phyloP scores from a whole-genome alignment of 2,113 vertebrate genomes.

The Lepus timidus region DNA sequence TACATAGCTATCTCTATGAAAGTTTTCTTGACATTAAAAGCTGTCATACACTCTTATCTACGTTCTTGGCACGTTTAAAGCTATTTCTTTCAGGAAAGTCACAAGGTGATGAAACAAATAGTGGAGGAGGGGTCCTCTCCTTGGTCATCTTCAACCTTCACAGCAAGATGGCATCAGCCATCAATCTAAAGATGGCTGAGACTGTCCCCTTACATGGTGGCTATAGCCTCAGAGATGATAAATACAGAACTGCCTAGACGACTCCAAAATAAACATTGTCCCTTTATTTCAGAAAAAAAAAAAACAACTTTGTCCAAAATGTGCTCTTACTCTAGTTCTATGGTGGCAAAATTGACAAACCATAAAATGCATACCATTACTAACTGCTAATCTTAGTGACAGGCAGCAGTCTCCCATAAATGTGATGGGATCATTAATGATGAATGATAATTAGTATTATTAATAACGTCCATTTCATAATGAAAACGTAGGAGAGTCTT shows the following conservation, averaged over 20 bases:
- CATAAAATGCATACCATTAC: neutral
- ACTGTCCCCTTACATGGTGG: neutral
- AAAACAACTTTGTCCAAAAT: neutral
- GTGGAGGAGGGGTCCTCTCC: neutral
- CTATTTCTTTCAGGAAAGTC: neutral
- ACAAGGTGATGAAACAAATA: neutral
- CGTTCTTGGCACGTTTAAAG: conserved; percentile 7
- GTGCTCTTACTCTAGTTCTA: neutral
- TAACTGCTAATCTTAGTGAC: neutral
- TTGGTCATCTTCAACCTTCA: neutral
- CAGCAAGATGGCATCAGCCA: neutral
- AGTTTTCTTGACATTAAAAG: conserved; percentile 3
- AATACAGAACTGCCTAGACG: neutral
- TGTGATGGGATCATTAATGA: neutral
- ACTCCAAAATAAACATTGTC: conserved; percentile 24
- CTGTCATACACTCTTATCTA: neutral
- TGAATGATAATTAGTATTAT: neutral
- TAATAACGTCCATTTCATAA: neutral
- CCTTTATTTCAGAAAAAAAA: conserved; percentile 1
- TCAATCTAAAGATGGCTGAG: neutral
- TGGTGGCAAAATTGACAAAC: neutral
- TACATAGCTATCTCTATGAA: conserved; percentile 15
- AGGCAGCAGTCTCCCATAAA: neutral
- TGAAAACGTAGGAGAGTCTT: neutral
- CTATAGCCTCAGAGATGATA: neutral